phyloP scores from a whole-genome alignment of 2,888 invertebrate species.

The Plebejus melissa region DNA sequence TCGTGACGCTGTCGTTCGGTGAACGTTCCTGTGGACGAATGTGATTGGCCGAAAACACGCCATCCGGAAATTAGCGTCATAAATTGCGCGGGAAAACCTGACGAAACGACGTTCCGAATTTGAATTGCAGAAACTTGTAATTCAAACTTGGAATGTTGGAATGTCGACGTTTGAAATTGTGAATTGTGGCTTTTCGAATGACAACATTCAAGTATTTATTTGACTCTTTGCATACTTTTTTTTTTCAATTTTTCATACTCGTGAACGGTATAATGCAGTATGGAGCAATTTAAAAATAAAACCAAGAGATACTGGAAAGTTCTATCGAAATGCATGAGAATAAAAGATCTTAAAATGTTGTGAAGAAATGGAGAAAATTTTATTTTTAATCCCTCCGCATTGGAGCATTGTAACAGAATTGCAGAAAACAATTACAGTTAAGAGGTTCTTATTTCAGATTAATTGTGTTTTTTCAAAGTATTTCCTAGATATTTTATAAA shows the following conservation, averaged over 20 bases:
- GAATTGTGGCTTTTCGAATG: background rate
- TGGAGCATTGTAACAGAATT: slow-evolving; percentile 5
- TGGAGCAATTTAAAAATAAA: slow-evolving; percentile 4
- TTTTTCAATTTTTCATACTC: background rate
- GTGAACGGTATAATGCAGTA: background rate
- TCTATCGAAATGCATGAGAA: slow-evolving; percentile 9
- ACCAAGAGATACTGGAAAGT: background rate
- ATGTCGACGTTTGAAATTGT: background rate
- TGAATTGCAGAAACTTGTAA: background rate
- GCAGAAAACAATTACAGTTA: slow-evolving; percentile 3
- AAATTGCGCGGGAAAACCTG: slow-evolving; percentile 6
- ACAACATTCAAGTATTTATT: background rate
- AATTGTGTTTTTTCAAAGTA: background rate
- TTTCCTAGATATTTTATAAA: background rate
- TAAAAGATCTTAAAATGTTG: background rate
- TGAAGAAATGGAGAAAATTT: background rate
- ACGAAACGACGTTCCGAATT: slow-evolving; percentile 10
- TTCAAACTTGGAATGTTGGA: background rate
- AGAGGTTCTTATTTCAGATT: background rate
- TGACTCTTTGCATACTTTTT: background rate
- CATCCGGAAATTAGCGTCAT: slow-evolving; percentile 2
- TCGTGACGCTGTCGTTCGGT: slow-evolving; percentile 28
- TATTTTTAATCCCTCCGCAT: slow-evolving; percentile 7
- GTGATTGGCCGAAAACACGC: slow-evolving; percentile 18
- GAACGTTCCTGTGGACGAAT: slow-evolving; percentile 33